phyloP scores from a whole-genome alignment of 2,113 vertebrate genomes.

The Embiotoca jacksoni region DNA sequence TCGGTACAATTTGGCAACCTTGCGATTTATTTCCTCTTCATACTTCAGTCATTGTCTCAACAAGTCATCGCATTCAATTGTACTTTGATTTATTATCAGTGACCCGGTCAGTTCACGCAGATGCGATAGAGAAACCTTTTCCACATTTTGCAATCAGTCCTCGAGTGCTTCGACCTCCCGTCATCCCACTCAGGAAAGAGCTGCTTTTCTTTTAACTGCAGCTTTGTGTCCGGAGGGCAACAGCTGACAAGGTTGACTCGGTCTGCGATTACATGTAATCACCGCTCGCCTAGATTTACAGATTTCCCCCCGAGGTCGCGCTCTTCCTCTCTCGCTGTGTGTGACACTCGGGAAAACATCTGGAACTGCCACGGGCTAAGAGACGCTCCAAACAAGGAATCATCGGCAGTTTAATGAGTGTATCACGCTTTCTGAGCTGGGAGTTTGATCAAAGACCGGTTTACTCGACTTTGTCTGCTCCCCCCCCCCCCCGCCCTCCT shows the following conservation, averaged over 20 bases:
- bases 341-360: conserved; percentile 67
- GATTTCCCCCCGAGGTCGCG: conserved; percentile 38
- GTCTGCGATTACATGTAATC: conserved; percentile 44
- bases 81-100: conserved; percentile 27
- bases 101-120: conserved; percentile 25
- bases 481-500: conserved; percentile 2
- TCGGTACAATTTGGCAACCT: conserved; percentile 15
- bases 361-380: conserved; percentile 55
- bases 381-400: conserved; percentile 23
- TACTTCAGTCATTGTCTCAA: conserved; percentile 7
- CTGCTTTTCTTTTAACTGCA: conserved; percentile 50
- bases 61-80: conserved; percentile 34
- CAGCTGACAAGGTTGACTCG: conserved; percentile 36
- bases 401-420: conserved; percentile 52
- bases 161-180: background rate
- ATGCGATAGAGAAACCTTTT: conserved; percentile 40
- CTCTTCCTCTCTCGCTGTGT: conserved; percentile 26
- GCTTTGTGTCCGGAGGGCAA: conserved; percentile 35
- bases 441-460: conserved; percentile 73
- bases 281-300: conserved; percentile 42
- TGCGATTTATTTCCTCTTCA: conserved; percentile 3
- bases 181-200: conserved; percentile 14
- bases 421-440: conserved; percentile 30
- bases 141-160: conserved; percentile 45
- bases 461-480: conserved; percentile 37